Evolutionary conservation across 2,113 vertebrate species (phyloP).

Genomic region (Sciurus niger): DNA sequence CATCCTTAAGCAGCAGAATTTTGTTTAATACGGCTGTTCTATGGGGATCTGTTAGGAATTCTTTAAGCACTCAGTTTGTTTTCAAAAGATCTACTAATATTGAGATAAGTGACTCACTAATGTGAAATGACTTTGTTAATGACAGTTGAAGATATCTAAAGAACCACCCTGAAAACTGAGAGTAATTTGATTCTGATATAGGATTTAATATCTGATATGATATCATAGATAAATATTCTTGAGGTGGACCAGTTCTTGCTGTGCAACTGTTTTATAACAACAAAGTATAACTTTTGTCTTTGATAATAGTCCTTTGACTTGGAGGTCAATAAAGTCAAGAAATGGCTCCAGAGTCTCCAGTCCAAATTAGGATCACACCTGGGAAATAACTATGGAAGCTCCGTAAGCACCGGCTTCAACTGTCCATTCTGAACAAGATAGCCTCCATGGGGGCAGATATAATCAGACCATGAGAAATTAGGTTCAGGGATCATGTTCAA

Average conservation of each 20-base stretch:
- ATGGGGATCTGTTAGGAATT: neutral
- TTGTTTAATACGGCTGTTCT: conserved; percentile 31
- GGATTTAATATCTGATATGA: neutral
- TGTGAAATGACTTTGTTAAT: conserved; percentile 34
- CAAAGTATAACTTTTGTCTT: neutral
- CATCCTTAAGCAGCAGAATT: neutral
- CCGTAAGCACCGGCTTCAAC: neutral
- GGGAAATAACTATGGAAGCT: neutral
- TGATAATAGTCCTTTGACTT: neutral
- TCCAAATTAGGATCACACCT: neutral
- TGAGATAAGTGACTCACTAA: neutral
- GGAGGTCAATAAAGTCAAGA: conserved; percentile 26
- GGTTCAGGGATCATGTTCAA: neutral
- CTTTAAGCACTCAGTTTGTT: neutral
- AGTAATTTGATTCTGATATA: conserved; percentile 38
- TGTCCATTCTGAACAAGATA: neutral
- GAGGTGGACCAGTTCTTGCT: neutral
- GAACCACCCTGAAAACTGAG: conserved; percentile 16
- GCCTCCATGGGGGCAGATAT: neutral
- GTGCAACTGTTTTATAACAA: neutral
- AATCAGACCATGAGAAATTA: neutral
- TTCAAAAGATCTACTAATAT: conserved; percentile 3
- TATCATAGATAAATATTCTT: neutral
- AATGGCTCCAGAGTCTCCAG: neutral
- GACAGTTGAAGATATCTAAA: neutral